Evolutionary conservation across 2,888 invertebrate genomes (phyloP).

Genomic region (Caradrina kadenii): DNA sequence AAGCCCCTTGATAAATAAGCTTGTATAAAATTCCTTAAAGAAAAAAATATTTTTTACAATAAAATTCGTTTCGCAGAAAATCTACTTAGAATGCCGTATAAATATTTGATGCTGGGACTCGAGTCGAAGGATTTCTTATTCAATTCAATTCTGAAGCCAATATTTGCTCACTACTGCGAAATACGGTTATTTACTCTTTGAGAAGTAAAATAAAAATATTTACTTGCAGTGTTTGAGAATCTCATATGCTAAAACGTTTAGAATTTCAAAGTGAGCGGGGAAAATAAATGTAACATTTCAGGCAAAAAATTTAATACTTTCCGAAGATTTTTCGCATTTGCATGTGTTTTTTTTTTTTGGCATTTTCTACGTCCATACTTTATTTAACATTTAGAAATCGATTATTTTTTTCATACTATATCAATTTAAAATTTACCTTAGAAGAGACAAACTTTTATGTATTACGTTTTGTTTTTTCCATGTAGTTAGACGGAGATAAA

Average conservation of each 20-base stretch:
- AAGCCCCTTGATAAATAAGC: background rate
- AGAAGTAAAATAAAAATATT: conserved; percentile 23
- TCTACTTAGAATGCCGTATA: conserved; percentile 15
- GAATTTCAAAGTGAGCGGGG: conserved; percentile 9
- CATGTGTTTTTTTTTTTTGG: too few relatives aligned
- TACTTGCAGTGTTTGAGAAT: conserved; percentile 27
- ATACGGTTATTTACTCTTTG: conserved; percentile 34
- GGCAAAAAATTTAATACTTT: conserved; percentile 4
- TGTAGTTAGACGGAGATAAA: too few relatives aligned
- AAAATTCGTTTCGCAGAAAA: background rate
- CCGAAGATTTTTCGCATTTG: too few relatives aligned
- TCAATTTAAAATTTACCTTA: too few relatives aligned
- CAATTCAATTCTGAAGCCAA: conserved; percentile 36
- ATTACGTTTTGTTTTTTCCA: too few relatives aligned
- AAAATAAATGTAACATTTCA: conserved; percentile 18
- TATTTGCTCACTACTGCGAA: conserved; percentile 41
- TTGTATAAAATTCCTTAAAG: background rate
- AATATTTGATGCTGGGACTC: conserved; percentile 29
- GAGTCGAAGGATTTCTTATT: conserved; percentile 27
- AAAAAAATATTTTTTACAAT: conserved; percentile 4
- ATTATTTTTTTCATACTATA: too few relatives aligned
- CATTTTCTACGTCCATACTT: too few relatives aligned
- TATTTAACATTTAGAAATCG: too few relatives aligned
- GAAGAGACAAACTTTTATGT: too few relatives aligned
- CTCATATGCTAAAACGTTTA: background rate